These are phyloP conservation scores for Prionailurus viverrinus DNA, from an alignment of 2,113 vertebrate genomes.

Conservation along the genomic window DNA sequence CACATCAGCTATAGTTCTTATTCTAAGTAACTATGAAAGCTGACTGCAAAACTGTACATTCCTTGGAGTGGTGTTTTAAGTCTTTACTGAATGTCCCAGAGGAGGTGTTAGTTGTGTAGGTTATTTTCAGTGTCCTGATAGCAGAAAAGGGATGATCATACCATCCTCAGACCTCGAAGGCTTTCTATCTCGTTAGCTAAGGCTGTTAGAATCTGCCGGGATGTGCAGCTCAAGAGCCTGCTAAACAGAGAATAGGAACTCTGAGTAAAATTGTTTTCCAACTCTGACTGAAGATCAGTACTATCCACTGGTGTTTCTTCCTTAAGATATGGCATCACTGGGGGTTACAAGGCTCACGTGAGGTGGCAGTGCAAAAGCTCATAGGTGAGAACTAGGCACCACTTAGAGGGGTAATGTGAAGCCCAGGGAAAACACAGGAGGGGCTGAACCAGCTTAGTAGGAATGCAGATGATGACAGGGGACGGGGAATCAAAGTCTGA, in stretches of 20 bases:
- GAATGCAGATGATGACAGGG: background rate
- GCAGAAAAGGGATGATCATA: background rate
- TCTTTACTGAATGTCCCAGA: conserved; percentile 13
- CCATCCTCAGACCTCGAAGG: background rate
- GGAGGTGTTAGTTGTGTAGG: background rate
- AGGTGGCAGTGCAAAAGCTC: background rate
- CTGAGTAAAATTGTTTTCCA: background rate
- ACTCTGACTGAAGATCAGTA: background rate
- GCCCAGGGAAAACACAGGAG: background rate
- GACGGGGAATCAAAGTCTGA: background rate
- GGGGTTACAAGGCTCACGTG: background rate
- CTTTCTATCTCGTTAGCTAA: background rate
- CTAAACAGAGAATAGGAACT: background rate
- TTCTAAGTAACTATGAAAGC: conserved; percentile 36
- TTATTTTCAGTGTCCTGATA: background rate
- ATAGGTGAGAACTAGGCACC: background rate
- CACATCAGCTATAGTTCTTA: background rate
- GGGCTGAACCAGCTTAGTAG: background rate
- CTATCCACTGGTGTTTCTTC: background rate
- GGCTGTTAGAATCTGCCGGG: background rate
- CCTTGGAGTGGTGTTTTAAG: background rate
- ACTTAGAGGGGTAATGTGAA: background rate
- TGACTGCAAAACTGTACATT: background rate
- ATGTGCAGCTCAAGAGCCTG: background rate
- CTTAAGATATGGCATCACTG: background rate